Evolutionary conservation across 2,888 invertebrate genomes (phyloP).

Genomic region (Ochropacha duplaris): DNA sequence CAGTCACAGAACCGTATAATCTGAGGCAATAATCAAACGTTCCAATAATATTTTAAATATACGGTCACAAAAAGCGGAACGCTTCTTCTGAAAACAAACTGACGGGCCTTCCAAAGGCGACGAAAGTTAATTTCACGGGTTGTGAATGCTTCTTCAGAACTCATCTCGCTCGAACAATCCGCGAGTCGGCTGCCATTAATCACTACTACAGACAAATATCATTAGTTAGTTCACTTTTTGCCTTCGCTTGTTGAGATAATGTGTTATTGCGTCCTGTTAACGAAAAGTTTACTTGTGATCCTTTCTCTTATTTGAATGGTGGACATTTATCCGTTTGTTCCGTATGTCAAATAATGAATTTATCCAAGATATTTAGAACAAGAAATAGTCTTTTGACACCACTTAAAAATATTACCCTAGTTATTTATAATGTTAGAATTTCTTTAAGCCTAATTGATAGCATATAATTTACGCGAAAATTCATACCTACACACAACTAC

Average conservation of each 20-base stretch:
- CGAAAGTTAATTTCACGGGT: slow-evolving; percentile 81
- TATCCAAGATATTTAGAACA: too few relatives aligned
- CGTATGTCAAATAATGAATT: too few relatives aligned
- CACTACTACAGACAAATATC: slow-evolving; percentile 63
- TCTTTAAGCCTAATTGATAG: not conserved
- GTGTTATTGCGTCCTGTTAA: slow-evolving; percentile 2
- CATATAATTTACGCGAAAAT: slow-evolving; percentile 1
- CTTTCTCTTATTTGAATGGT: not conserved
- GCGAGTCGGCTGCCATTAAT: slow-evolving; percentile 70
- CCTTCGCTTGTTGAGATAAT: slow-evolving; percentile 23
- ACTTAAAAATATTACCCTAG: too few relatives aligned
- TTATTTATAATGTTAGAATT: too few relatives aligned
- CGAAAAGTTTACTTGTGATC: not conserved
- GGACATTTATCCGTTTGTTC: not conserved
- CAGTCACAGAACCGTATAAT: not conserved
- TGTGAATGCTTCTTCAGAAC: slow-evolving; percentile 75
- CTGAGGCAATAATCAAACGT: slow-evolving; percentile 46
- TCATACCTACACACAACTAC: slow-evolving; percentile 24
- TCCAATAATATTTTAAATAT: slow-evolving; percentile 51
- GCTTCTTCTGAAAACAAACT: slow-evolving; percentile 63
- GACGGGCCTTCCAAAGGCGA: slow-evolving; percentile 65
- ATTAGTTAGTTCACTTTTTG: slow-evolving; percentile 46
- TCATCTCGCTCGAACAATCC: slow-evolving; percentile 76
- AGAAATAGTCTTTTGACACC: too few relatives aligned
- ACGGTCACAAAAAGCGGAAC: slow-evolving; percentile 53